Evolutionary conservation across 2,888 invertebrate genomes (phyloP).

Genomic region (Trichopria drosophilae): DNA sequence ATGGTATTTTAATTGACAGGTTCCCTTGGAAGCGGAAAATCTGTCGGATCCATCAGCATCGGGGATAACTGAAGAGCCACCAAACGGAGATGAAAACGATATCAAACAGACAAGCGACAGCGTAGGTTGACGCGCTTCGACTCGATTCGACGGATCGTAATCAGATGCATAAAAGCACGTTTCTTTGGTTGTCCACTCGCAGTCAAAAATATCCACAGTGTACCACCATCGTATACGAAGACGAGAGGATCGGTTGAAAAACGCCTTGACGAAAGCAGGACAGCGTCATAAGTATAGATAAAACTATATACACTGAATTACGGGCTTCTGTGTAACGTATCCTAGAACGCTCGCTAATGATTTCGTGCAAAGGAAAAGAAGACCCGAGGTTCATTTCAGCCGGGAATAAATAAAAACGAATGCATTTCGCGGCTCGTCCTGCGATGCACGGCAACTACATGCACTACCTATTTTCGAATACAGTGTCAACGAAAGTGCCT

Average conservation of each 20-base stretch:
- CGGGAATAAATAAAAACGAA: neutral
- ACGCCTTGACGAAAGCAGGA: conserved; percentile 27
- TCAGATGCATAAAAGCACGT: conserved; percentile 32
- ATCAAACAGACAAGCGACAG: conserved; percentile 55
- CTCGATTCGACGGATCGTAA: conserved; percentile 21
- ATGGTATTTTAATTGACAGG: conserved; percentile 41
- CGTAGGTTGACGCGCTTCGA: conserved; percentile 48
- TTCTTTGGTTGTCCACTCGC: conserved; percentile 29
- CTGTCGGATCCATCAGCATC: conserved; percentile 46
- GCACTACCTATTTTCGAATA: conserved; percentile 29
- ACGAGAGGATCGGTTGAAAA: conserved; percentile 23
- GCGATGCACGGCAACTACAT: too few species aligned
- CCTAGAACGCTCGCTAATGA: conserved; percentile 30
- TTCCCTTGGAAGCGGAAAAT: conserved; percentile 55
- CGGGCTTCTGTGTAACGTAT: conserved; percentile 28
- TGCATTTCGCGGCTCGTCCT: conserved; percentile 12
- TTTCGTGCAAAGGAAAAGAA: conserved; percentile 29
- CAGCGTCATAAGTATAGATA: conserved; percentile 30
- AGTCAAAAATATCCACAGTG: conserved; percentile 27
- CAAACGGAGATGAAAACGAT: conserved; percentile 47
- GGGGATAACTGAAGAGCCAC: conserved; percentile 32
- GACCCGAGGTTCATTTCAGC: too few species aligned
- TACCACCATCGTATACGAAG: conserved; percentile 17
- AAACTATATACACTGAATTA: conserved; percentile 27
- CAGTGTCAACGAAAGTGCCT: conserved; percentile 4